Percentiles rank a stretch among this genome's conserved stretches.
Evolutionary conservation across 2,797 vertebrate species (phyloP).

Genomic region (Hybognathus amarus): DNA sequence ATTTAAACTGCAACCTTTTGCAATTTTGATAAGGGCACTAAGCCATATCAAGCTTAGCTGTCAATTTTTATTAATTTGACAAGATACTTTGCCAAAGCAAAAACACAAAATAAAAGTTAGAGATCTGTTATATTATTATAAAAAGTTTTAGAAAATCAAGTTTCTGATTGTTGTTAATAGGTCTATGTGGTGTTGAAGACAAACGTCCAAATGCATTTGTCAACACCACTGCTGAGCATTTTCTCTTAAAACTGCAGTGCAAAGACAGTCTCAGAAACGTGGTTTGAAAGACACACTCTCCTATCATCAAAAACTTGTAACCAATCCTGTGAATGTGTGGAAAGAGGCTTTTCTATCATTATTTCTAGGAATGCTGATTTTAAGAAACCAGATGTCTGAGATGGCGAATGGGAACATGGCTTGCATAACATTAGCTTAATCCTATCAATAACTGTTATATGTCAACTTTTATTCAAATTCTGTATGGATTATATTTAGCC

Average conservation of each 20-base stretch:
- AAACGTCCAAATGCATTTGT: neutral
- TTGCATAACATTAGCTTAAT: neutral
- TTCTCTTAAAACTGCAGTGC: too few species aligned
- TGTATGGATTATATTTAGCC: neutral
- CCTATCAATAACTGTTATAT: neutral
- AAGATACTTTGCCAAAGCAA: neutral
- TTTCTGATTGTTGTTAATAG: neutral
- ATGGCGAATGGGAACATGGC: neutral
- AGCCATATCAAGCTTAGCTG: neutral
- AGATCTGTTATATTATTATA: neutral
- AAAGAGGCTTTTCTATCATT: neutral
- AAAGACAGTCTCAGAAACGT: too few species aligned
- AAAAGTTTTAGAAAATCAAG: neutral
- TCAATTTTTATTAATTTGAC: neutral
- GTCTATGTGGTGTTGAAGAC: too few species aligned
- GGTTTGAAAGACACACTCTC: too few species aligned
- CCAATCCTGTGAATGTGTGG: neutral
- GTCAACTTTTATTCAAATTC: neutral
- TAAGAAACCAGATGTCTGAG: neutral
- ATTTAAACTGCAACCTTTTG: neutral
- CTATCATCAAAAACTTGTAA: neutral
- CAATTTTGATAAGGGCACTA: neutral
- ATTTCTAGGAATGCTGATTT: neutral
- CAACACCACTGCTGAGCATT: neutral
- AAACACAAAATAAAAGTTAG: neutral